A percentile compares a stretch with the other conserved stretches of the same genome.
Conservation (phyloP, 2,888 invertebrate species). For the Rhingia campestris region DNA sequence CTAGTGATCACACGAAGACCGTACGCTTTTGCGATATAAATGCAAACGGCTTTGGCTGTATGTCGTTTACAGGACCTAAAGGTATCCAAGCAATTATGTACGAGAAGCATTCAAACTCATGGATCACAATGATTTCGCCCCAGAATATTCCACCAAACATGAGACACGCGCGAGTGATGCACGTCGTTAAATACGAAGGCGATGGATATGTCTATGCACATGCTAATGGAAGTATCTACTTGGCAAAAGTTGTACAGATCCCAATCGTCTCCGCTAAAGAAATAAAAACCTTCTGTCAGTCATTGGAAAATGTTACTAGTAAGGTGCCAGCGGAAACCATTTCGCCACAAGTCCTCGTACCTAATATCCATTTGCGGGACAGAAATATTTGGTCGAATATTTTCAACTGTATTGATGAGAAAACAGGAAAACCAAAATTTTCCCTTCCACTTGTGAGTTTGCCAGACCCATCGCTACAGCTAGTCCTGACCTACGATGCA, state of each 20-base stretch:
- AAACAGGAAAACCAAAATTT: conserved; percentile 30
- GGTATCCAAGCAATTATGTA: conserved; percentile 16
- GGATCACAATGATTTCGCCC: conserved; percentile 1
- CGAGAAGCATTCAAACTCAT: background rate
- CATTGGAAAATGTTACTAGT: background rate
- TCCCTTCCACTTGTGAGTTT: conserved; percentile 15
- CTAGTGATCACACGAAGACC: background rate
- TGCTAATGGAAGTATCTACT: background rate
- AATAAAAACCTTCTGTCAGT: too few relatives aligned
- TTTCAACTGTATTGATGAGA: conserved; percentile 4
- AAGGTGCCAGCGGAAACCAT: background rate
- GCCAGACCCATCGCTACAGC: conserved; percentile 14
- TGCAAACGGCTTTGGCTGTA: conserved; percentile 8
- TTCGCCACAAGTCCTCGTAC: background rate
- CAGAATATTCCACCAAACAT: conserved; percentile 11
- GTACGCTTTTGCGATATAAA: conserved; percentile 22
- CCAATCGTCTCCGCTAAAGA: background rate
- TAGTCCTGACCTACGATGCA: conserved; percentile 28
- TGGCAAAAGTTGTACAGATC: conserved; percentile 5
- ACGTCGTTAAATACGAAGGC: background rate
- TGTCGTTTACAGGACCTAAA: conserved; percentile 35
- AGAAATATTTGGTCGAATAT: conserved; percentile 27
- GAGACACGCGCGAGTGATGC: conserved; percentile 28
- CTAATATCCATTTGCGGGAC: conserved; percentile 1
- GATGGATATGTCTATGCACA: conserved; percentile 1